Evolutionary conservation across 2,888 invertebrate species (phyloP).

Genomic region (Lithophane leautieri): DNA sequence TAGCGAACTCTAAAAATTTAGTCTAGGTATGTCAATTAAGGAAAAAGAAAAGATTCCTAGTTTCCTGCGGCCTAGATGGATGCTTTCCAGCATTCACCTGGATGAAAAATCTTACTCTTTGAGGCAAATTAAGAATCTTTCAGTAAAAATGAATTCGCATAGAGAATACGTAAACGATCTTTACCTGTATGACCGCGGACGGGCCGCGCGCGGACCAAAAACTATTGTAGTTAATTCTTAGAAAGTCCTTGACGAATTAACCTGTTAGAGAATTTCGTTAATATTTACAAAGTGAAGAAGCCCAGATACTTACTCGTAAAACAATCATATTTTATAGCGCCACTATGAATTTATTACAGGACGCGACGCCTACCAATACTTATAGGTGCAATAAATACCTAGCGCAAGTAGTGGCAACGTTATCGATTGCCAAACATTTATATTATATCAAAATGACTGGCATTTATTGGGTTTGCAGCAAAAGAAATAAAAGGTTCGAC

Average conservation of each 20-base stretch:
- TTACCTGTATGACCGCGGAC: too few species aligned
- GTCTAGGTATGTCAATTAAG: not conserved
- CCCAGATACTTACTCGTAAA: conserved; percentile 1
- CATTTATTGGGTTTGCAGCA: conserved; percentile 18
- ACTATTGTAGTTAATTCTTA: too few species aligned
- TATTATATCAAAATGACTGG: conserved; percentile 15
- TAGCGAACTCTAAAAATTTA: not conserved
- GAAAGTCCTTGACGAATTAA: too few species aligned
- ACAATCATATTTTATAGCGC: conserved; percentile 14
- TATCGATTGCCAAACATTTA: conserved; percentile 36
- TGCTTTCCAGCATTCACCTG: not conserved
- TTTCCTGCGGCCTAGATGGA: not conserved
- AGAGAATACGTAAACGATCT: not conserved
- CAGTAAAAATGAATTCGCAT: not conserved
- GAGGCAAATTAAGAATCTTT: not conserved
- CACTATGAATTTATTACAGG: conserved; percentile 14
- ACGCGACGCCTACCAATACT: not conserved
- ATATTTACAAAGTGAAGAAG: not conserved
- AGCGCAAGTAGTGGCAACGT: conserved; percentile 10
- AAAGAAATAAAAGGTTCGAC: too few species aligned
- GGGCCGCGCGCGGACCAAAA: too few species aligned
- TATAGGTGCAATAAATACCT: conserved; percentile 29
- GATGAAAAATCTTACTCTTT: not conserved
- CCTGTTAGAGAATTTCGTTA: too few species aligned
- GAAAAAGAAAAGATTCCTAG: not conserved